Conservation (phyloP, 2,797 vertebrate genomes). For the Thripadectes ignobilis region DNA sequence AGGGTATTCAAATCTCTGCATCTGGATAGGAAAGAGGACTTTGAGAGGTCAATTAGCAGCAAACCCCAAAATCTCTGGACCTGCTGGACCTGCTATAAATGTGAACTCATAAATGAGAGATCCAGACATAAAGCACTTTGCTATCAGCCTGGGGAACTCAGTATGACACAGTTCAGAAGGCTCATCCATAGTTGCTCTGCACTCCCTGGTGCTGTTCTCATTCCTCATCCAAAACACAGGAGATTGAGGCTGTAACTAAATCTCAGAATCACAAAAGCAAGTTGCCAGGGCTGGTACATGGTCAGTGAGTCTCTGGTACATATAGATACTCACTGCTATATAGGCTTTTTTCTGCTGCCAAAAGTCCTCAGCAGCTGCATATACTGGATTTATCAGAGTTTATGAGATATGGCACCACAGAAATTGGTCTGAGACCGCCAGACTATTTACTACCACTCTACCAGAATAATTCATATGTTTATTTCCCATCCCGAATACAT, state of each 20-base stretch:
- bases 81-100: not conserved
- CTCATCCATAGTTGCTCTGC: not conserved
- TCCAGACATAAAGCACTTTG: not conserved
- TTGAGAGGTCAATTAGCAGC: not conserved
- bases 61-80: not conserved
- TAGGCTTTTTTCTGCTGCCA: constrained; percentile 1
- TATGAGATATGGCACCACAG: constrained; percentile 49
- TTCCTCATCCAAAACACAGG: not conserved
- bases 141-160: not conserved
- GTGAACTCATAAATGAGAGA: not conserved
- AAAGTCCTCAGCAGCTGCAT: constrained; percentile 32
- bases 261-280: not conserved
- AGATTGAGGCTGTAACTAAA: not conserved
- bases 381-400: constrained; percentile 51
- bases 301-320: not conserved
- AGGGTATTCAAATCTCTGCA: not conserved
- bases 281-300: not conserved
- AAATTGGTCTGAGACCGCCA: constrained; percentile 51
- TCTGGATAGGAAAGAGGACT: not conserved
- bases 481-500: not conserved
- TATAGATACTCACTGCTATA: not conserved
- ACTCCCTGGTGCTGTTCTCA: not conserved
- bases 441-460: constrained; percentile 38
- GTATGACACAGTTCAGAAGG: not conserved
- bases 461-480: constrained; percentile 54